These are phyloP conservation scores for Aspidiotus destructor DNA, from an alignment of 2,888 invertebrate species.

Conservation along the genomic window DNA sequence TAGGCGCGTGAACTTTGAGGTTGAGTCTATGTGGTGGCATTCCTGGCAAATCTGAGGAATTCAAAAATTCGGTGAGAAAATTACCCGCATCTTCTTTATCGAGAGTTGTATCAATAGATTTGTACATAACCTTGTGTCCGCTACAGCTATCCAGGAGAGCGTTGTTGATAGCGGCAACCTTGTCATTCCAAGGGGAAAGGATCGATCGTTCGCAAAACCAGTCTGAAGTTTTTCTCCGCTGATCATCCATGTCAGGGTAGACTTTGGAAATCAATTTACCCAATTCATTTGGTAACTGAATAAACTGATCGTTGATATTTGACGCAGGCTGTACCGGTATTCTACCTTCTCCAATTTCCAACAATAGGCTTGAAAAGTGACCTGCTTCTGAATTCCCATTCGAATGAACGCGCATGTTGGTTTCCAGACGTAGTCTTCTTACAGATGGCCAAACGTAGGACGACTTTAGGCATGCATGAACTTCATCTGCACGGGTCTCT, in stretches of 20 bases:
- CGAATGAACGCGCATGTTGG: conserved; percentile 39
- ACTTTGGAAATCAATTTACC: conserved; percentile 8
- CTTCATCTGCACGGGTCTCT: not conserved
- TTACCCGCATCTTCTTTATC: not conserved
- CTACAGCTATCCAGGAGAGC: conserved; percentile 10
- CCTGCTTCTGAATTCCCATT: conserved; percentile 38
- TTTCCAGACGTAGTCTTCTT: conserved; percentile 34
- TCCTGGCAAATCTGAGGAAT: conserved; percentile 35
- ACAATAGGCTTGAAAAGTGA: conserved; percentile 38
- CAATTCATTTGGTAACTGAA: not conserved
- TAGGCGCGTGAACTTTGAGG: conserved; percentile 36
- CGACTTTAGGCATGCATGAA: conserved; percentile 8
- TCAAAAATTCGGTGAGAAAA: conserved; percentile 22
- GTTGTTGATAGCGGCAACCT: conserved; percentile 19
- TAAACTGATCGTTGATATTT: not conserved
- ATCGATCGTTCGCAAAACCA: conserved; percentile 31
- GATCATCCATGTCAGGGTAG: conserved; percentile 13
- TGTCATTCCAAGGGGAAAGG: conserved; percentile 26
- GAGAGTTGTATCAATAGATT: conserved; percentile 14
- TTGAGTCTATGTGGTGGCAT: conserved; percentile 36
- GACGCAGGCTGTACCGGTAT: conserved; percentile 34
- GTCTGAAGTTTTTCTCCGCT: conserved; percentile 14
- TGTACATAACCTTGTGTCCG: conserved; percentile 4
- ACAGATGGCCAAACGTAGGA: conserved; percentile 5
- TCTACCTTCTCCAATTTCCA: conserved; percentile 38